A percentile compares a stretch with the other conserved stretches of the same genome.
Evolutionary conservation across 2,797 vertebrate species (phyloP).

Genomic region (Pseudochirops cupreus): DNA sequence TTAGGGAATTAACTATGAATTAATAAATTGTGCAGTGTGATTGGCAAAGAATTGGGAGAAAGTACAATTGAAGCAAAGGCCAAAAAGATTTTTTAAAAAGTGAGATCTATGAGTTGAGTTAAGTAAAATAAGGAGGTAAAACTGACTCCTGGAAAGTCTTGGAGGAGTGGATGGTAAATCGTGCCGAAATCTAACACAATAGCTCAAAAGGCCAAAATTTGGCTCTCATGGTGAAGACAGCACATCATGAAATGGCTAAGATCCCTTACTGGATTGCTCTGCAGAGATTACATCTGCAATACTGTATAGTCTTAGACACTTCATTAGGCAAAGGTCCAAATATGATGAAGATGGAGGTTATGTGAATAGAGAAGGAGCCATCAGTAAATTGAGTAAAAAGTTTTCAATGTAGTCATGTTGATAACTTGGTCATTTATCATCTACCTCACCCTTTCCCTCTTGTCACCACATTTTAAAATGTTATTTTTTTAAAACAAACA

Average conservation of each 20-base stretch:
- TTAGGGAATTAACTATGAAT: not conserved
- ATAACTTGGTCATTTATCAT: not conserved
- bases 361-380: not conserved
- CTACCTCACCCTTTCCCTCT: not conserved
- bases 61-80: not conserved
- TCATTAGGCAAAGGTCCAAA: not conserved
- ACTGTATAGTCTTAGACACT: constrained; percentile 14
- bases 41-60: not conserved
- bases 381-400: not conserved
- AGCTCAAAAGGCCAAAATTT: constrained; percentile 16
- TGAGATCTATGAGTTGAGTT: constrained; percentile 5
- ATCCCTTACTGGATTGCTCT: not conserved
- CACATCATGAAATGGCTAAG: not conserved
- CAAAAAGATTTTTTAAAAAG: constrained; percentile 49
- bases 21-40: not conserved
- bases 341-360: not conserved
- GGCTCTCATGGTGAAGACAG: not conserved
- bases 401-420: not conserved
- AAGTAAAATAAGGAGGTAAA: not conserved
- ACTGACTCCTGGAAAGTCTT: constrained; percentile 8
- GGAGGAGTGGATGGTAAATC: not conserved
- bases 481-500: not conserved
- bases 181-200: not conserved
- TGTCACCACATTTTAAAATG: not conserved
- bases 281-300: constrained; percentile 10